Percentiles rank a stretch among this genome's conserved stretches.
phyloP scores from a whole-genome alignment of 1,140 invertebrate species.

The Goniozus legneri region DNA sequence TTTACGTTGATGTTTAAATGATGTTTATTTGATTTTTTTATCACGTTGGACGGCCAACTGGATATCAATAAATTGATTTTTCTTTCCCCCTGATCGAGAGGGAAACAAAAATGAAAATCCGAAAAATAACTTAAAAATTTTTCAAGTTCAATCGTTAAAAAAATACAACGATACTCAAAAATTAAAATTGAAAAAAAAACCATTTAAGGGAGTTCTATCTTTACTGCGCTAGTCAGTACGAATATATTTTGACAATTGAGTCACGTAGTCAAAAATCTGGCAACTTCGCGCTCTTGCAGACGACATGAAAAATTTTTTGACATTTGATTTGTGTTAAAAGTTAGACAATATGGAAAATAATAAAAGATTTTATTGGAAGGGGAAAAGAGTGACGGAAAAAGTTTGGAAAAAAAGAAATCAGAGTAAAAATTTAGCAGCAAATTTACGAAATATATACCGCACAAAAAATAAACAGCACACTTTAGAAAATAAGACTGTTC shows the following conservation, averaged over 20 bases:
- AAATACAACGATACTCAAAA: no score
- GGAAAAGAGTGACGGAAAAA: conserved; percentile 2
- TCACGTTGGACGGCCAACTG: no score
- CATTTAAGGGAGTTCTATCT: not conserved
- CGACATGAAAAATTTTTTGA: not conserved
- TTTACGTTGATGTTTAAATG: no score
- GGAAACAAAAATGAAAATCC: no score
- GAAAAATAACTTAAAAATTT: no score
- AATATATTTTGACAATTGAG: not conserved
- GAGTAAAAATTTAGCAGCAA: not conserved
- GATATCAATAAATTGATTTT: no score
- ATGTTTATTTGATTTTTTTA: no score
- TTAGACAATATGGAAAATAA: not conserved
- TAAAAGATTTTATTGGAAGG: not conserved
- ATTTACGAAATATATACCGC: not conserved
- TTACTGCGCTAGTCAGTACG: not conserved
- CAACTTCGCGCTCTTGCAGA: not conserved
- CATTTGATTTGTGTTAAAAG: not conserved
- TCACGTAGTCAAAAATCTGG: not conserved
- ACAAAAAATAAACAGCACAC: not conserved
- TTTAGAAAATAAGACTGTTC: not conserved
- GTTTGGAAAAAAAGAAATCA: conserved; percentile 3
- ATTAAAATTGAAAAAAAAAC: no score
- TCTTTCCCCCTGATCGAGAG: no score
- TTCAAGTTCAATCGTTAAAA: no score